Base-by-base conservation (phyloP, 2,113 vertebrate species). In the Megalops atlanticus region DNA sequence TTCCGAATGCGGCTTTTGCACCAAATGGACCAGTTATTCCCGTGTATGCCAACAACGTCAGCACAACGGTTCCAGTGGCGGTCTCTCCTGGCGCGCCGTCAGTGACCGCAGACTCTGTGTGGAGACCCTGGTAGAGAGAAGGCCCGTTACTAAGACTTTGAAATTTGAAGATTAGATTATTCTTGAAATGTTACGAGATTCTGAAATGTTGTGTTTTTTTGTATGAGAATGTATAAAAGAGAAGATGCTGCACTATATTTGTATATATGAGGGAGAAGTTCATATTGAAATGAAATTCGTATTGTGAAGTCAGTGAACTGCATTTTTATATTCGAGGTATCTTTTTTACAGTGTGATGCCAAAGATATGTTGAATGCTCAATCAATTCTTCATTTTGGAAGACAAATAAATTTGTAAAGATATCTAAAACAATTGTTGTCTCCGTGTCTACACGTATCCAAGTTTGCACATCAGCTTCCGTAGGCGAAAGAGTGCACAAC, bases 201-300 rank as follows among this genome's bases (percentile, higher is more conserved):
- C 76, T 86, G 85, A 90, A 91, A 89, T 90, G 80, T 84, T 91
- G 78, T 88, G n/a, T 85, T 86, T 94, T 93, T 93, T 92, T 89
- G 89, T 93, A 92, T 91, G 88, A 91, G 93, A 90, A 89, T 90
- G 92, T 91, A 92, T 89, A 88, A 87, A 80, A 87, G 88, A 91
- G 91, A 92, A 94, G 90, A 94, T 90, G 90, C 95, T 96, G 95
- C 95, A 96, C 96, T 96, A 96, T 95, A 95, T 95, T 95, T 97
- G 96, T 96, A 96, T 83, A 92, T 93, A 96, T 93, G 92, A 96
- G 94, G 89, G 93, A 94, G 89, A 96, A 95, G 95, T 98, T 98
- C 96, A 96, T 96, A 96, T 97, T 97, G 97, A 97, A 98, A 96
- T 95, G 93, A 94, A 93, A 95, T 96, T 96, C 96, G 96, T 96